Base-by-base conservation (phyloP, 2,113 vertebrate species). In the Halcyon malimbica region DNA sequence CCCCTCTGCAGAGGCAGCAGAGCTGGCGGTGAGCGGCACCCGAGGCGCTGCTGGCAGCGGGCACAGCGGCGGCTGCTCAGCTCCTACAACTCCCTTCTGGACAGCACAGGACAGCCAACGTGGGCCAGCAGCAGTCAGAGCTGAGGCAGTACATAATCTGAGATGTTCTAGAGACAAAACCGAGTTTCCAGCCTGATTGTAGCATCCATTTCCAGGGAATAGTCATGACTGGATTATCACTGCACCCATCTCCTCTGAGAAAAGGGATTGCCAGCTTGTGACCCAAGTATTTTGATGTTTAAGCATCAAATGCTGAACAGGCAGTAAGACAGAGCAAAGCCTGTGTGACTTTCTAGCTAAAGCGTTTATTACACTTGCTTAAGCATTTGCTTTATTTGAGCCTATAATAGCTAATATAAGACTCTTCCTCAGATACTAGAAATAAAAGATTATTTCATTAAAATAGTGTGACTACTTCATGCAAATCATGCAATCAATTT, bases 101-200 rank as follows among this genome's bases (percentile, higher is more conserved):
- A 6, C 1, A 23, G 46, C 2, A 68, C 16, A 16, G 37, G 16
- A 12, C 46, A 82, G 53, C 21, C 44, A 62, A 42, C 0, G 0
- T 1, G 3, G 42, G 37, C 48, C 54, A 64, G 14, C 35, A 75
- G n/a, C 42, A 35, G 15, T 0, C 26, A 23, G 12, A 51, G 29
- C 37, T n/a, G 53, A 71, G 68, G 39, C 41, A 10, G 12, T 41
- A 31, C 9, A 4, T 18, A 25, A 15, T 15, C 35, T 10, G 37
- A 86, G 33, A 41, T 15, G 51, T 3, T 42, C 33, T 44, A 29
- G 41, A 54, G 8, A 64, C 6, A 74, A 62, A 68, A n/a, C 1
- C 39, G 65, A 35, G 69, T 35, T 23, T 33, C 69, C 12, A 64
- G 39, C 8, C 33, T 13, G 29, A 57, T 57, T 91, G 12, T 48